Base-by-base conservation (phyloP, 2,888 invertebrate species). In the Metopia argyrocephala region DNA sequence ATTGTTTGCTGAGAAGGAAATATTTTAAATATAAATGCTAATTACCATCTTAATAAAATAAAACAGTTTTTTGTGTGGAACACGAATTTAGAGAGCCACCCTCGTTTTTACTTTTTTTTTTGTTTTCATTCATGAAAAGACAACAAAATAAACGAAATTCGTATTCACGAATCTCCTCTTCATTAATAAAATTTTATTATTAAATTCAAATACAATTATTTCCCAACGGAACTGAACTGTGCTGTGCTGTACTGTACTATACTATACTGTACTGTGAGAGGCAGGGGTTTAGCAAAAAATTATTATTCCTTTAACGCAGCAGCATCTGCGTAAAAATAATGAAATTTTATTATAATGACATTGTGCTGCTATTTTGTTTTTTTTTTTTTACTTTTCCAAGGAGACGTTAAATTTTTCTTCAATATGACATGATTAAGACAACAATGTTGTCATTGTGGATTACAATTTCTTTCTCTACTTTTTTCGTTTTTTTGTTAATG, bases 321-420 rank as follows among this genome's bases (percentile, higher is more conserved):
- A 75, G 57, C 45, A 59, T n/a, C 48, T 48, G 59, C 27, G 21
- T 66, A 12, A 61, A 38, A 45, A 52, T 54, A 68, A 68, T 68
- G 65, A 66, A 75, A 68, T 75, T 68, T 75, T 75, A 75, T 75
- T 52, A 75, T 66, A 66, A 64, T 46, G 68, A 61, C 75, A 68
- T 68, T 66, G 59, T 38, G 38, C 15, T 38, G 0, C 38, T 31
- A 12, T 31, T 31, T 4, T 4, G 3, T 15, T 15, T 15, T 12
- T 31, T 12, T 1, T 0, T 12, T 0, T 31, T 31, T 3, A 7
- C 31, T 5, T 31, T 31, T 12, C 31, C 4, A 9, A 15, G 0
- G 9, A 0, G 12, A 12, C 2, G 3, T 38, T 38, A 38, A 38
- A 38, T 38, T 12, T 38, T 38, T 15, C 15, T 38, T 38, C 38